Evolutionary conservation across 2,113 vertebrate species (phyloP).

Genomic region (Octodon degus): DNA sequence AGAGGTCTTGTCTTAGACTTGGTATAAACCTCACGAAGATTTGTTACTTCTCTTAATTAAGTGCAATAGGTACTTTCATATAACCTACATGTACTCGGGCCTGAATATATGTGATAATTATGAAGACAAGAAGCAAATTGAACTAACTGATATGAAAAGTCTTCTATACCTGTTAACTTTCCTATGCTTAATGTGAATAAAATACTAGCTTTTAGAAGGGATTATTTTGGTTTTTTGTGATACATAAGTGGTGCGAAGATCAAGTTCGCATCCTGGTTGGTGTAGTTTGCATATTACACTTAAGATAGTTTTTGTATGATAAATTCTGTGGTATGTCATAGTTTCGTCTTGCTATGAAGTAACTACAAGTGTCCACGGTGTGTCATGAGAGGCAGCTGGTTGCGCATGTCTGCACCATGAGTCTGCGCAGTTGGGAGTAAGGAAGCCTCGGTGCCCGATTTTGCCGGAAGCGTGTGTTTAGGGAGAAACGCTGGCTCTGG

Average conservation of each 20-base stretch:
- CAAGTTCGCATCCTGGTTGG: neutral
- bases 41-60: neutral
- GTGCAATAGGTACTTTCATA: neutral
- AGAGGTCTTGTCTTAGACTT: constrained; percentile 34
- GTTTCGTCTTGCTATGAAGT: constrained; percentile 39
- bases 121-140: neutral
- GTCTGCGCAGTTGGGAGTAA: constrained; percentile 17
- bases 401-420: neutral
- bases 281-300: neutral
- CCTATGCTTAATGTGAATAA: neutral
- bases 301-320: constrained; percentile 42
- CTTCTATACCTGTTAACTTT: neutral
- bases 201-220: constrained; percentile 31
- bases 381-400: neutral
- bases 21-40: neutral
- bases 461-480: constrained; percentile 35
- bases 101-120: constrained; percentile 40
- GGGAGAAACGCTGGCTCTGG: neutral
- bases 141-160: neutral
- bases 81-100: neutral
- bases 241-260: neutral
- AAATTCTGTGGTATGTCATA: neutral
- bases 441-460: neutral
- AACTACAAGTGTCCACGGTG: neutral
- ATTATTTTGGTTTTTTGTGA: constrained; percentile 3